These are phyloP conservation scores for Bradypodion pumilum DNA, from an alignment of 2,797 vertebrate genomes.

Conservation along the genomic window DNA sequence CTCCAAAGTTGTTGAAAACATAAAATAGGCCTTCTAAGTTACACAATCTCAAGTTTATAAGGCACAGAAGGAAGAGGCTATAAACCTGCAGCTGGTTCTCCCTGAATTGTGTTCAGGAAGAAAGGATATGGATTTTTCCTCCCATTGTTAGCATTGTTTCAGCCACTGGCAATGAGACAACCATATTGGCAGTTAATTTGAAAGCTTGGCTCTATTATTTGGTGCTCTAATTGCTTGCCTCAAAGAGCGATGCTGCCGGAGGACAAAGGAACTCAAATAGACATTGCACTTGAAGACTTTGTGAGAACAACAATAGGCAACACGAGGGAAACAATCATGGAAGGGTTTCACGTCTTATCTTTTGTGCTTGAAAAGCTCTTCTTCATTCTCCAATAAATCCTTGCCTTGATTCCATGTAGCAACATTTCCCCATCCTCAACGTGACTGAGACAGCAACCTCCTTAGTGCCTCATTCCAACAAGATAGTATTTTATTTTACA, in stretches of 20 bases:
- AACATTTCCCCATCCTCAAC: conserved; percentile 40
- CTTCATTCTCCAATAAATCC: conserved; percentile 31
- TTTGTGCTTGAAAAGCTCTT: conserved; percentile 50
- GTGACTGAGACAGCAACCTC: conserved; percentile 34
- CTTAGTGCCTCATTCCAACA: conserved; percentile 24
- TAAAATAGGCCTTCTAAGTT: not conserved
- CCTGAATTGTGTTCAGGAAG: conserved; percentile 55
- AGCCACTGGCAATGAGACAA: conserved; percentile 60
- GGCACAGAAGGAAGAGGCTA: not conserved
- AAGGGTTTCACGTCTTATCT: conserved; percentile 27
- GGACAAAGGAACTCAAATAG: conserved; percentile 55
- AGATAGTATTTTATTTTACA: not conserved
- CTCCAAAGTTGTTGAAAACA: too few species aligned
- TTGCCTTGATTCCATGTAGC: conserved; percentile 50
- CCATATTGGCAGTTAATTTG: conserved; percentile 71
- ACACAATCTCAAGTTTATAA: not conserved
- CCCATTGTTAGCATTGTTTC: conserved; percentile 55
- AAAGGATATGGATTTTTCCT: conserved; percentile 48
- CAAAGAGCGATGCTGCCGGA: conserved; percentile 53
- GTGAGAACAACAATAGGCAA: conserved; percentile 52
- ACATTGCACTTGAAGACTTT: conserved; percentile 47
- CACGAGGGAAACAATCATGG: conserved; percentile 37
- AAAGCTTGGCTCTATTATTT: conserved; percentile 62
- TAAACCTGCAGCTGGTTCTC: conserved; percentile 55
- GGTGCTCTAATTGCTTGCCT: conserved; percentile 67